Conservation (phyloP, 2,888 invertebrate species). For the Incurvaria masculella region DNA sequence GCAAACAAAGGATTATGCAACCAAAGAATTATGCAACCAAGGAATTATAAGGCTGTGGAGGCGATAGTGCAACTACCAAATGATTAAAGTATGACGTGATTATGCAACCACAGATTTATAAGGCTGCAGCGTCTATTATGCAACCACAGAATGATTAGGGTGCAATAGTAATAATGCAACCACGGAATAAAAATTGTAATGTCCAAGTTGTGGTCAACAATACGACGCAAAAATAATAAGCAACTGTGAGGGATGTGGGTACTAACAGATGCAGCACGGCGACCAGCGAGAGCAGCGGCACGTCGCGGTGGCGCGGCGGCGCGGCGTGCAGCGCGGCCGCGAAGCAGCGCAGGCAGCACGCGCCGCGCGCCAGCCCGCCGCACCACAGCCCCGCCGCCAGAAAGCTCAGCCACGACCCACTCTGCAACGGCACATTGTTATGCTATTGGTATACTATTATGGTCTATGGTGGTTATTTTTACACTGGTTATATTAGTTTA, state of each 20-base stretch:
- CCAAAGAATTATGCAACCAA: too few relatives aligned
- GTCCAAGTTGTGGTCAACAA: not conserved
- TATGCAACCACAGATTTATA: too few relatives aligned
- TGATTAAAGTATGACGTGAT: too few relatives aligned
- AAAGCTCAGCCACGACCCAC: constrained; percentile 28
- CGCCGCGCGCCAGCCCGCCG: constrained; percentile 38
- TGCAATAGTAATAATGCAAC: not conserved
- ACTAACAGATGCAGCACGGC: constrained; percentile 34
- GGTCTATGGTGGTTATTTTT: too few relatives aligned
- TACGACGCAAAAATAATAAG: not conserved
- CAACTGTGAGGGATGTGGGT: not conserved
- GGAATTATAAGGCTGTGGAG: too few relatives aligned
- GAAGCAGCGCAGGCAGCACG: constrained; percentile 34
- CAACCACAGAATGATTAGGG: not conserved
- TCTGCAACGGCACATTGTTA: constrained; percentile 21
- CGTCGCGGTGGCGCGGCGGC: constrained; percentile 17
- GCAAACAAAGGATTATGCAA: too few relatives aligned
- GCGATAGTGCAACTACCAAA: too few relatives aligned
- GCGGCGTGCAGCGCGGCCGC: constrained; percentile 25
- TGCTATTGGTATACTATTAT: too few relatives aligned
- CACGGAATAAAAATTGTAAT: not conserved
- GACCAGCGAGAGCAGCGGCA: constrained; percentile 27
- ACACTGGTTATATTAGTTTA: too few relatives aligned
- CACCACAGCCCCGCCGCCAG: constrained; percentile 44
- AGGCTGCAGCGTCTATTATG: not conserved